These are phyloP conservation scores for Drosophila willistoni DNA, from an alignment of 1,140 invertebrate genomes.

Conservation along the genomic window DNA sequence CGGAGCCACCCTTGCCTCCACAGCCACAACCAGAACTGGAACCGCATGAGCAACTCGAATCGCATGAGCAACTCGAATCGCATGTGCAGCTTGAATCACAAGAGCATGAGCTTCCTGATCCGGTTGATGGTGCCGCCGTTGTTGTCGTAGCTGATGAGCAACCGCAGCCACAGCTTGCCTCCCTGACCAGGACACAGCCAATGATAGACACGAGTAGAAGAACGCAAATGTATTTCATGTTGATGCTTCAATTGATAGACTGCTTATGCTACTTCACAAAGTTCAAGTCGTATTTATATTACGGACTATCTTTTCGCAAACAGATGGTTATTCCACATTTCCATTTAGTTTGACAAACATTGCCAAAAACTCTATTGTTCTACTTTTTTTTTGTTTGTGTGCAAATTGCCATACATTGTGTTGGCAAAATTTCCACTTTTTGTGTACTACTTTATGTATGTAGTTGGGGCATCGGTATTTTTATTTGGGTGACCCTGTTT, in stretches of 20 bases:
- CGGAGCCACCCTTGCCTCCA: no score
- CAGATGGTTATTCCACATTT: background rate
- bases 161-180: no score
- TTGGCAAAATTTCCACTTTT: background rate
- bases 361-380: constrained; percentile 1
- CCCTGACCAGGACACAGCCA: constrained; percentile 2
- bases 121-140: no score
- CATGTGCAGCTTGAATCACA: no score
- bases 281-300: background rate
- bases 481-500: no score
- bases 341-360: background rate
- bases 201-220: background rate
- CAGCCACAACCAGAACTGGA: no score
- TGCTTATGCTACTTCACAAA: background rate
- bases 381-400: background rate
- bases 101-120: no score
- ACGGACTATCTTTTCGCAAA: background rate
- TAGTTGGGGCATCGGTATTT: no score
- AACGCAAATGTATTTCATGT: constrained; percentile 1
- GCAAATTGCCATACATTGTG: background rate
- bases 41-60: no score
- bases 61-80: no score
- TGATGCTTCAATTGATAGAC: background rate
- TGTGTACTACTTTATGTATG: no score
- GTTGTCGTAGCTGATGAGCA: no score